Evolutionary conservation across 1,140 invertebrate species (phyloP).

Genomic region (Trachymyrmex septentrionalis): DNA sequence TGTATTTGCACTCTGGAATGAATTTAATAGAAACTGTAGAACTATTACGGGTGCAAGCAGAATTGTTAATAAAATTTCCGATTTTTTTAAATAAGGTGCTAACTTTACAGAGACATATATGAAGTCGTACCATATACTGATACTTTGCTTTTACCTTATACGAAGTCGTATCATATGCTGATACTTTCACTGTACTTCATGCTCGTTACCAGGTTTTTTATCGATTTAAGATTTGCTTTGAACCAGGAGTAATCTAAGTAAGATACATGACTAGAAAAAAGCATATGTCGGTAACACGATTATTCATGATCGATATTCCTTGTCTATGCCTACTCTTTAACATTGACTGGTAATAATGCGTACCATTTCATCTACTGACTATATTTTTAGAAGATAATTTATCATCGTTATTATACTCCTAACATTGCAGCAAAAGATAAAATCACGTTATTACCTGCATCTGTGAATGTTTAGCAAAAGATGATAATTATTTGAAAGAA

Average conservation of each 20-base stretch:
- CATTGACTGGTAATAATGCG: background rate
- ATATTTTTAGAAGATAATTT: slow-evolving; percentile 27
- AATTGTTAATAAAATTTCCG: no score
- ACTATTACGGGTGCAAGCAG: no score
- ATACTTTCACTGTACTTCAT: background rate
- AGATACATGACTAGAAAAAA: background rate
- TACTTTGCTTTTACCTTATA: no score
- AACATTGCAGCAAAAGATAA: background rate
- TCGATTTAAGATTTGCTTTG: background rate
- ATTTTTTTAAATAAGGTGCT: no score
- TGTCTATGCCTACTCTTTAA: background rate
- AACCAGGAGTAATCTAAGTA: background rate
- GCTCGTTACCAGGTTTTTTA: background rate
- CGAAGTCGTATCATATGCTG: background rate
- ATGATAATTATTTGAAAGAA: slow-evolving; percentile 9
- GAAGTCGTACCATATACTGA: no score
- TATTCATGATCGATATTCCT: background rate
- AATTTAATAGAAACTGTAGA: no score
- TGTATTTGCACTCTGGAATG: background rate
- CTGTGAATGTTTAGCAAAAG: background rate
- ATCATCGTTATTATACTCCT: background rate
- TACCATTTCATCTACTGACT: background rate
- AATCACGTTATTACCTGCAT: background rate
- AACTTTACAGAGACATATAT: no score
- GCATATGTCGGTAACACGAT: background rate